Evolutionary conservation across 2,797 vertebrate species (phyloP), one percentile per base, ranked within the genome.

Genomic region (Sebastes oblongus): DNA sequence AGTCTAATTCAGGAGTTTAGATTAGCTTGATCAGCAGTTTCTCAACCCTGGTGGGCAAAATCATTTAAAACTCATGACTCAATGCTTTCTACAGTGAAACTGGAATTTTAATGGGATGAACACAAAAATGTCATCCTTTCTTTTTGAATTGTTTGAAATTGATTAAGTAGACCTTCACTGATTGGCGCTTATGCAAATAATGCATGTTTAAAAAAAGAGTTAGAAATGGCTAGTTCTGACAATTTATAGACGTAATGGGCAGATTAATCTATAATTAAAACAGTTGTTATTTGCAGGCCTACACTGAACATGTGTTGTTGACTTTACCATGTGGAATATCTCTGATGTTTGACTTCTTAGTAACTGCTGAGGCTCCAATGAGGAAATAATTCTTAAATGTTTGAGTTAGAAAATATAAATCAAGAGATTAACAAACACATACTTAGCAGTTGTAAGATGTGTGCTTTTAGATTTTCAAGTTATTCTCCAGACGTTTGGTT

Each of bases 21-120:
- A 74, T 77, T 60, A 32, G 72, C 81, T 71, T 4, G 36, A 74
- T 83, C 78, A 71, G 82, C 78, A 78, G 75, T 14, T 58, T 29
- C 36, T 4, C 46, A 46, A 12, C 12, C 42, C 76, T 6, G 55
- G 18, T 20, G 66, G 73, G 62, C 12, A 66, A 62, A 80, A 58
- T 52, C 4, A 12, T 59, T 68, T 66, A 11, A 56, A 75, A 55
- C 46, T 42, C 10, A 5, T 27, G 29, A 18, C 60, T 62, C 30
- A 75, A 42, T 29, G n/a, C 22, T 59, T 68, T 58, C 22, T 62
- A 36, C 20, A 55, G 25, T 25, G 16, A 27, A 75, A 67, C 22
- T 20, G n/a, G 36, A 66, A 54, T 56, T 58, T 56, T 25, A 67
- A 16, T 20, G 25, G 18, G 55, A 6, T 22, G 5, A 34, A 27